Base-by-base conservation (phyloP, 2,888 invertebrate species). In the Drosophila seclusa region DNA sequence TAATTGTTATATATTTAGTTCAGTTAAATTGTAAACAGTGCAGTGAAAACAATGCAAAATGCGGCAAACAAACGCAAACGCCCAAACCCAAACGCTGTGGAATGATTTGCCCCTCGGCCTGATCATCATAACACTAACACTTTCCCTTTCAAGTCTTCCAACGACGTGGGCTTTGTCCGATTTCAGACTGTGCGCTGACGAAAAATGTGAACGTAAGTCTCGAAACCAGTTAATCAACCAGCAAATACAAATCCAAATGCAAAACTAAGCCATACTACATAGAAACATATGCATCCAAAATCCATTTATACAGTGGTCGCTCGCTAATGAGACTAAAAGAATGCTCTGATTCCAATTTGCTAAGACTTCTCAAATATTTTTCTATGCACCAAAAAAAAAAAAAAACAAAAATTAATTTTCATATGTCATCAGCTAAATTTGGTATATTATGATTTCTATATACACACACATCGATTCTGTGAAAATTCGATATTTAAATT, bases 121-220 rank as follows among this genome's bases (percentile, higher is more conserved):
- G 16, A 36, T 53, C 8, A 52, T 53, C 58, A 68, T 71, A 64
- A 61, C 68, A 66, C 59, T 77, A 29, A 57, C 66, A 66, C 76
- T 78, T 73, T 79, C 79, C 76, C 69, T 79, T 68, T 76, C 65
- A 63, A 80, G 82, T 82, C 83, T 87, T 78, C 82, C 89, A 73
- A 70, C 75, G 64, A 71, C 85, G 75, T 72, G 75, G 75, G 82
- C 80, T 93, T 93, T 95, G 88, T 95, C 96, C 64, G 95, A 96
- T 91, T 95, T 95, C 93, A 94, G 96, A 89, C 93, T 94, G 90
- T 97, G 97, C 94, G 96, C 94, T 83, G 95, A 97, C 93, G 93
- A 94, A 92, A 93, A 95, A 91, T 97, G 97, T 93, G 94, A 94
- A 93, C 94, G 97, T 97, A 94, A 92, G 91, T 91, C 38, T n/a